Evolutionary conservation across 2,888 invertebrate genomes (phyloP).

Genomic region (Spicauda simplicius): DNA sequence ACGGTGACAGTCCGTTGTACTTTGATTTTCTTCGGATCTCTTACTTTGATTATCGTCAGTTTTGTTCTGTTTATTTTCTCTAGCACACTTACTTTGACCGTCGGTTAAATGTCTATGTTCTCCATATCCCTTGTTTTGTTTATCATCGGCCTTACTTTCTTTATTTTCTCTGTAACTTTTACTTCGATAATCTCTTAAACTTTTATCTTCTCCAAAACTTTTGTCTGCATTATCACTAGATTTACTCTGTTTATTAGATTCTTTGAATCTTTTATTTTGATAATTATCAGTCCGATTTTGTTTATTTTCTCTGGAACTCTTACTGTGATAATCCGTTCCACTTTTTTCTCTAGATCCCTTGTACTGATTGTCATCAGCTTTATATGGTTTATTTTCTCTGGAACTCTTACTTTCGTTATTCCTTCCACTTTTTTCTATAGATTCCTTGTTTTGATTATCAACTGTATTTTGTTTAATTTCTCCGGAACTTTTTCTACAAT

Average conservation of each 20-base stretch:
- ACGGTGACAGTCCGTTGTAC: too few relatives aligned
- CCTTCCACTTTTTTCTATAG: too few relatives aligned
- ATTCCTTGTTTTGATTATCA: too few relatives aligned
- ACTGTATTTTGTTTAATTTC: too few relatives aligned
- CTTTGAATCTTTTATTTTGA: background rate
- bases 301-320: background rate
- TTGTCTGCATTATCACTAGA: background rate
- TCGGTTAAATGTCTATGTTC: background rate
- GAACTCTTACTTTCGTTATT: too few relatives aligned
- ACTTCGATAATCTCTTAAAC: background rate
- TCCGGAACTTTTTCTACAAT: too few relatives aligned
- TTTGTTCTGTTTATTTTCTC: background rate
- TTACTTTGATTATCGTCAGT: background rate
- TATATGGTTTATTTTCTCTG: too few relatives aligned
- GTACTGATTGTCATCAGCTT: too few relatives aligned
- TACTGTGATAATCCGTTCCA: background rate
- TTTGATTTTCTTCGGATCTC: too few relatives aligned
- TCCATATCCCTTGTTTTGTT: background rate
- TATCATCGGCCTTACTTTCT: background rate
- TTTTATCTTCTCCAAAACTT: background rate
- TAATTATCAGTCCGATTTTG: background rate
- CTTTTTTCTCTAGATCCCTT: background rate
- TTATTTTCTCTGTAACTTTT: background rate
- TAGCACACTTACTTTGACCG: background rate
- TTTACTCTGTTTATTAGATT: background rate